Evolutionary conservation across 2,797 vertebrate genomes (phyloP).

Genomic region (Helarctos malayanus): DNA sequence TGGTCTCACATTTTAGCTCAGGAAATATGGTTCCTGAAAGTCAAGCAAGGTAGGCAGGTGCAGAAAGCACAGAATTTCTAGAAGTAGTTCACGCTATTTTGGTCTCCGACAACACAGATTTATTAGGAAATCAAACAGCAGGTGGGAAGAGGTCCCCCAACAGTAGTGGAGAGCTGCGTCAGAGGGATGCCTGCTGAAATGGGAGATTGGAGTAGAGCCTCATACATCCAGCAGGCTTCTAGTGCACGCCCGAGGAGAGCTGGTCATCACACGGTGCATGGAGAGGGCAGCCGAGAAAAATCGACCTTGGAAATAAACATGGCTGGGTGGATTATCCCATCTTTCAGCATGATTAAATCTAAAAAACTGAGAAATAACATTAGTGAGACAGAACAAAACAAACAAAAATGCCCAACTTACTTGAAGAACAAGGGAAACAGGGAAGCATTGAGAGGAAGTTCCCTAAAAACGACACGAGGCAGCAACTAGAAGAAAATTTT

Average conservation of each 20-base stretch:
- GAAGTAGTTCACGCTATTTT: not conserved
- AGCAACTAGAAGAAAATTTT: not conserved
- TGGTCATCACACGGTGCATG: rapidly evolving
- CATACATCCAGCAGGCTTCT: not conserved
- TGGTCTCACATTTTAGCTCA: not conserved
- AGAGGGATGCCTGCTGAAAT: not conserved
- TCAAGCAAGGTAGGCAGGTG: not conserved
- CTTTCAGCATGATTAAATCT: not conserved
- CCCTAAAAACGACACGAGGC: not conserved
- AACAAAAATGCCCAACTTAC: not conserved
- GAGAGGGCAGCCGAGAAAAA: not conserved
- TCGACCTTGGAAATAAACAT: rapidly evolving
- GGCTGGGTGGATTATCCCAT: not conserved
- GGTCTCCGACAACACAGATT: not conserved
- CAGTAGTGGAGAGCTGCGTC: rapidly evolving
- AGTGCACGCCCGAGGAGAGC: rapidly evolving
- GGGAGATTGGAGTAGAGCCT: rapidly evolving
- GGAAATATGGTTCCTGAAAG: not conserved
- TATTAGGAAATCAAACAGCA: not conserved
- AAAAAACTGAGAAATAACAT: not conserved
- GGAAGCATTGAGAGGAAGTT: not conserved
- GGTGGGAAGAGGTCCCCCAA: not conserved
- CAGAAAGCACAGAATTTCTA: not conserved
- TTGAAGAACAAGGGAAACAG: not conserved
- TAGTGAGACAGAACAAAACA: not conserved